Percentiles rank a stretch among this genome's conserved stretches.
phyloP scores from a whole-genome alignment of 2,113 vertebrate species.

The Channa argus region DNA sequence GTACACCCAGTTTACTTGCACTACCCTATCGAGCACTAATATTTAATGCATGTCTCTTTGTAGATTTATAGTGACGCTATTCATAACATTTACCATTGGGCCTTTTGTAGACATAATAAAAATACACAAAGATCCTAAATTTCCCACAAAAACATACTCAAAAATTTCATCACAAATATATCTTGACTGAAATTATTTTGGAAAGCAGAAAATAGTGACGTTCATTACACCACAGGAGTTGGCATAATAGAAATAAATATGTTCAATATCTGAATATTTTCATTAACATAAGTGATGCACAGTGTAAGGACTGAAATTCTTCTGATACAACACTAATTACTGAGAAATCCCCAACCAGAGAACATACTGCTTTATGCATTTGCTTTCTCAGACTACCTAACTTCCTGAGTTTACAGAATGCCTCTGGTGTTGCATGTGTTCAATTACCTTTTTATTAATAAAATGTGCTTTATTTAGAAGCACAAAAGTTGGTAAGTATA shows the following conservation, averaged over 20 bases:
- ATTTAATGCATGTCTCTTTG: neutral
- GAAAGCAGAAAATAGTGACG: slow-evolving; percentile 1
- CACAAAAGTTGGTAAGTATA: neutral
- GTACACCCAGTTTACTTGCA: neutral
- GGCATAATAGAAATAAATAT: slow-evolving; percentile 55
- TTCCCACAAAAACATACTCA: neutral
- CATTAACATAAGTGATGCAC: slow-evolving; percentile 29
- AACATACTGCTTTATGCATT: slow-evolving; percentile 25
- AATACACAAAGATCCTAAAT: neutral
- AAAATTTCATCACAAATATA: neutral
- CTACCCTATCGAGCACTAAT: neutral
- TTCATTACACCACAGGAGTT: slow-evolving; percentile 7
- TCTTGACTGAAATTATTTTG: neutral
- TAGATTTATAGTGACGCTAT: too few relatives aligned
- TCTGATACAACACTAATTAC: slow-evolving; percentile 18
- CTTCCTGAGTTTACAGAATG: slow-evolving; percentile 58
- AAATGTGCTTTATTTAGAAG: slow-evolving; percentile 11
- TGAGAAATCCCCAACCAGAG: slow-evolving; percentile 15
- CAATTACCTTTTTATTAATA: neutral
- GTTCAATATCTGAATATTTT: slow-evolving; percentile 12
- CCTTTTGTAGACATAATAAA: neutral
- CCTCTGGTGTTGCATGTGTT: neutral
- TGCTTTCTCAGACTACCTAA: slow-evolving; percentile 21
- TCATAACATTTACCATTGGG: too few relatives aligned
- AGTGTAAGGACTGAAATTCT: slow-evolving; percentile 47